Conservation (phyloP, 2,888 invertebrate genomes). For the Adelognathus sp. region DNA sequence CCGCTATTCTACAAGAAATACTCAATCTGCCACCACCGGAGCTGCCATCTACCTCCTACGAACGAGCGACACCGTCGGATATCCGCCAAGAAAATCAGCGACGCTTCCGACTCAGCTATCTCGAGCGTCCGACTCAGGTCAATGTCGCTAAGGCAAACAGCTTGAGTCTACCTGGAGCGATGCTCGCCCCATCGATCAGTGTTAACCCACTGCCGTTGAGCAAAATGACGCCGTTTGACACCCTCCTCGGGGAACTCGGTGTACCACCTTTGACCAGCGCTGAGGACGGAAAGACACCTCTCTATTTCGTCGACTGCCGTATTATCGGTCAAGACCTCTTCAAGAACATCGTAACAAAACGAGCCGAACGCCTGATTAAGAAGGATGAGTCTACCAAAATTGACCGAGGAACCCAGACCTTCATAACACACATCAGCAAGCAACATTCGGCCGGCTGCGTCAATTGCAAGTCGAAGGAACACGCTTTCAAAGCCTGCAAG, state of each 20-base stretch:
- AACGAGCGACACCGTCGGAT: background rate
- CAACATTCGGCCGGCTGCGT: constrained; percentile 29
- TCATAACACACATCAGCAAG: background rate
- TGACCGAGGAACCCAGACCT: constrained; percentile 22
- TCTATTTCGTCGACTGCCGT: constrained; percentile 25
- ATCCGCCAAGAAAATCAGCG: background rate
- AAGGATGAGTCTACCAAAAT: background rate
- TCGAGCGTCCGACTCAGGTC: background rate
- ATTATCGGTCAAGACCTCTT: constrained; percentile 3
- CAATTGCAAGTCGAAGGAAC: constrained; percentile 11
- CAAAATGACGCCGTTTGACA: background rate
- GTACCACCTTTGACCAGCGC: background rate
- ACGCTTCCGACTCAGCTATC: background rate
- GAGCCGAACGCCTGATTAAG: background rate
- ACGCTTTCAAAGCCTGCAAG: constrained; percentile 3
- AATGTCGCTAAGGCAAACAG: background rate
- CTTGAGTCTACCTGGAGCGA: background rate
- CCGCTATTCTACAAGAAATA: background rate
- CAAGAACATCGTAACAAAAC: background rate
- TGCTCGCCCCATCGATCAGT: background rate
- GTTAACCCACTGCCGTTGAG: background rate
- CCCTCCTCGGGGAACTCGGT: background rate
- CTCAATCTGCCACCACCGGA: background rate
- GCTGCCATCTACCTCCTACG: background rate
- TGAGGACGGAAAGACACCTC: background rate